Evolutionary conservation across 2,113 vertebrate genomes (phyloP).

Genomic region (Rynchops niger): DNA sequence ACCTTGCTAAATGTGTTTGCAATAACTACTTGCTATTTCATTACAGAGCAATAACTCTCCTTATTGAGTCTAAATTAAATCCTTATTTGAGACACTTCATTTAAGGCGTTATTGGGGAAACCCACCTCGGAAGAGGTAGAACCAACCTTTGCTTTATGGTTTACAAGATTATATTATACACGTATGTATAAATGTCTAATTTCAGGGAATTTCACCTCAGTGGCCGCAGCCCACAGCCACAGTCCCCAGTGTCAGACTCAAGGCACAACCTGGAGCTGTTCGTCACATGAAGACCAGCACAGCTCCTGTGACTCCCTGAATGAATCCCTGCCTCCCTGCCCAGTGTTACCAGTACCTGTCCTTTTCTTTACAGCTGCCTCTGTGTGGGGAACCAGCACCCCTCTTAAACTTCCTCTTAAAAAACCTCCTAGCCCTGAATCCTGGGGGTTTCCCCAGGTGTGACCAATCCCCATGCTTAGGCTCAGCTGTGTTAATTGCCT

Average conservation of each 20-base stretch:
- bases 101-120: constrained; percentile 13
- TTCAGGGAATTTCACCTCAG: background rate
- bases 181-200: background rate
- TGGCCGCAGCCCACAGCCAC: background rate
- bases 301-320: background rate
- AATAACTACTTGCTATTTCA: constrained; percentile 46
- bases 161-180: background rate
- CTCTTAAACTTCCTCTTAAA: background rate
- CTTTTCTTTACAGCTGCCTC: background rate
- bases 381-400: background rate
- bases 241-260: background rate
- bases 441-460: background rate
- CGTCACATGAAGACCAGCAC: background rate
- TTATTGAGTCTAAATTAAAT: constrained; percentile 54
- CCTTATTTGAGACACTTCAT: constrained; percentile 56
- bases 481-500: background rate
- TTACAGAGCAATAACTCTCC: constrained; percentile 52
- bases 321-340: background rate
- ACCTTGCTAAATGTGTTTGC: constrained; percentile 46
- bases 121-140: background rate
- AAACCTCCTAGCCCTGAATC: background rate
- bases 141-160: background rate
- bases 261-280: background rate
- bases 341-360: background rate
- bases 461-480: background rate